Conservation (phyloP, 2,113 vertebrate genomes). For the Ophthalmolycus amberensis region DNA sequence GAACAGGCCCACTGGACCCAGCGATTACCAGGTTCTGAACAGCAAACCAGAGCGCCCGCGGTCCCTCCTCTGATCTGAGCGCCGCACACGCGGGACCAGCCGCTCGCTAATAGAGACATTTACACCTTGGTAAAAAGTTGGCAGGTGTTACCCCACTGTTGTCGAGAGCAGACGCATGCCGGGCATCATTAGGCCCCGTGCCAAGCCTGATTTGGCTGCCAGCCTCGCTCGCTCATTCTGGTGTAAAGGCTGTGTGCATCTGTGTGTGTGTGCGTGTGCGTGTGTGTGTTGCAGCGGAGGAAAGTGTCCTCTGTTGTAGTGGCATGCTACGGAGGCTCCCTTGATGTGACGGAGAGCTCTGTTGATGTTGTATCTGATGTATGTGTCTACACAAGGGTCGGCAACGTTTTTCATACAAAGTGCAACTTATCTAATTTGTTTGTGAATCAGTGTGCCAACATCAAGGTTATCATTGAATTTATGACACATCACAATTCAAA, state of each 20-base stretch:
- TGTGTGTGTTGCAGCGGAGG: slow-evolving; percentile 26
- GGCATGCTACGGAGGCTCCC: slow-evolving; percentile 48
- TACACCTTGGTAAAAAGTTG: slow-evolving; percentile 97
- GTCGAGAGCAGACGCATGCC: slow-evolving; percentile 94
- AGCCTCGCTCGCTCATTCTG: slow-evolving; percentile 69
- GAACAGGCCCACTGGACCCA: slow-evolving; percentile 76
- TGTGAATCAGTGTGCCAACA: neutral
- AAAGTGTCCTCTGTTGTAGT: slow-evolving; percentile 60
- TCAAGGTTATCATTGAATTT: neutral
- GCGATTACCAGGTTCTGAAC: slow-evolving; percentile 71
- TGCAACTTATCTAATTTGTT: neutral
- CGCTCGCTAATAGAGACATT: slow-evolving; percentile 97
- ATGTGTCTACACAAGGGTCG: slow-evolving; percentile 6
- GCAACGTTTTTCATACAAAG: neutral
- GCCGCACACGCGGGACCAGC: slow-evolving; percentile 87
- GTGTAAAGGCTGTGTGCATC: slow-evolving; percentile 40
- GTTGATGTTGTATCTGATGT: slow-evolving; percentile 32
- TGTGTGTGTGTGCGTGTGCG: slow-evolving; percentile 41
- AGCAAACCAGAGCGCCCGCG: slow-evolving; percentile 82
- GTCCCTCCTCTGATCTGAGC: slow-evolving; percentile 90
- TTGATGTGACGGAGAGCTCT: slow-evolving; percentile 29
- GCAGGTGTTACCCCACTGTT: slow-evolving; percentile 94
- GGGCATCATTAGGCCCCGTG: slow-evolving; percentile 96
- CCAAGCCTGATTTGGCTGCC: slow-evolving; percentile 92
- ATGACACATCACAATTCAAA: neutral